Percentiles rank a stretch among this genome's conserved stretches.
Conservation (phyloP, 2,113 vertebrate genomes). For the Irena cyanogastra region DNA sequence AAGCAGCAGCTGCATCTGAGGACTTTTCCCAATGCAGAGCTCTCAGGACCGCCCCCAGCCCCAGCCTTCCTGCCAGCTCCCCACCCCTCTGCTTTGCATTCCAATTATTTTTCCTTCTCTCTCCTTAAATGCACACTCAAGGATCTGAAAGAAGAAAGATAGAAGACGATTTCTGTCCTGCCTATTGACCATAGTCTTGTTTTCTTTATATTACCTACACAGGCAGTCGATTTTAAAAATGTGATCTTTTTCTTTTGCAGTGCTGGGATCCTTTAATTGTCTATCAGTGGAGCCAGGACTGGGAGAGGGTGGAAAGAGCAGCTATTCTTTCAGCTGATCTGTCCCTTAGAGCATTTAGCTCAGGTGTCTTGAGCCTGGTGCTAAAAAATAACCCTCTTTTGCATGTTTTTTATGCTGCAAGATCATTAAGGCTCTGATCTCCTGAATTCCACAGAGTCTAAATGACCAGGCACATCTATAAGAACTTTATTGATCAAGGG, state of each 20-base stretch:
- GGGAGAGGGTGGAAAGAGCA: not conserved
- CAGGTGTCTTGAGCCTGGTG: not conserved
- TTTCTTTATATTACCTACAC: not conserved
- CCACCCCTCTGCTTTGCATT: constrained; percentile 16
- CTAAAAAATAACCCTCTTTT: not conserved
- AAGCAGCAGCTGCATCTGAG: constrained; percentile 54
- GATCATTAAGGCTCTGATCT: not conserved
- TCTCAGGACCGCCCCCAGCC: not conserved
- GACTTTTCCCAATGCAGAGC: constrained; percentile 13
- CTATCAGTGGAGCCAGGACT: not conserved
- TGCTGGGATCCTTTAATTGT: constrained; percentile 10
- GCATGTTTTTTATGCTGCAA: not conserved
- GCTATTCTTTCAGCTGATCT: not conserved
- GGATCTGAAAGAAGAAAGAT: not conserved
- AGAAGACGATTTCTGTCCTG: not conserved
- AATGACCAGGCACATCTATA: not conserved
- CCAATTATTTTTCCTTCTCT: constrained; percentile 2
- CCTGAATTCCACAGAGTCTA: not conserved
- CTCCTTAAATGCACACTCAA: not conserved
- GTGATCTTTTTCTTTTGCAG: not conserved
- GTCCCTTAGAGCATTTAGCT: not conserved
- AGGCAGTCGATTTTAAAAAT: not conserved
- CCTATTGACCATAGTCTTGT: not conserved
- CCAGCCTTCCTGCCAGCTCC: not conserved
- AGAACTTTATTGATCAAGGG: not conserved